These are phyloP conservation scores for Callopanchax toddi DNA, from an alignment of 2,113 vertebrate species.

Conservation along the genomic window DNA sequence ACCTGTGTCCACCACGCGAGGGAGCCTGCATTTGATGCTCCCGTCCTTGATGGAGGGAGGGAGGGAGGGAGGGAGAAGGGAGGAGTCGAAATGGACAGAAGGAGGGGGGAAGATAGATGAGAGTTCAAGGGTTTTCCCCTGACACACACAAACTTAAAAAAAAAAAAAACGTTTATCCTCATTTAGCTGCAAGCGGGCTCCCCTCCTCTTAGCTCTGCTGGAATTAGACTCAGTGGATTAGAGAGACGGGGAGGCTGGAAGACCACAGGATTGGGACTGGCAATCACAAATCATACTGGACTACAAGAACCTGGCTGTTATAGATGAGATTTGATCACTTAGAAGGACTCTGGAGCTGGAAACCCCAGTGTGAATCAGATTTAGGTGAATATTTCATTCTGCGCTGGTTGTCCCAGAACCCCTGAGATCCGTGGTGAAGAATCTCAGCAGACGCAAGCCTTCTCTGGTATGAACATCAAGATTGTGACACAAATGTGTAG, in stretches of 20 bases:
- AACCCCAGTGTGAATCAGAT: neutral
- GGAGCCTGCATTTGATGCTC: constrained; percentile 50
- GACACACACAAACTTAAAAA: constrained; percentile 1
- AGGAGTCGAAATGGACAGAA: constrained; percentile 55
- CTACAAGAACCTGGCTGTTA: constrained; percentile 1
- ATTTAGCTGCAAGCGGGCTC: constrained; percentile 45
- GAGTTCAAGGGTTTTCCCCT: constrained; percentile 47
- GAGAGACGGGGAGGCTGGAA: constrained; percentile 25
- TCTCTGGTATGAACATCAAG: constrained; percentile 47
- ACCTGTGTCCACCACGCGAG: constrained; percentile 37
- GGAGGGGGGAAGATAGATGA: constrained; percentile 21
- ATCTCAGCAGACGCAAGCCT: neutral
- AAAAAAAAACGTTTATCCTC: constrained; percentile 38
- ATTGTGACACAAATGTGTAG: constrained; percentile 50
- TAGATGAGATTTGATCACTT: neutral
- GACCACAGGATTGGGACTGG: constrained; percentile 44
- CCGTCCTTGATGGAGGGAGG: constrained; percentile 19
- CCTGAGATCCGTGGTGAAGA: neutral
- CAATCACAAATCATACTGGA: constrained; percentile 29
- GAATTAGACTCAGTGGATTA: constrained; percentile 50
- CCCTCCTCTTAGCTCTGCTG: constrained; percentile 27
- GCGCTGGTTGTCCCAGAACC: constrained; percentile 3
- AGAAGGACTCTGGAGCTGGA: constrained; percentile 1
- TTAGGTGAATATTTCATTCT: neutral
- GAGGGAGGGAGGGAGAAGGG: constrained; percentile 36